Base-by-base conservation (phyloP, 2,113 vertebrate species). In the Halcyon senegalensis region DNA sequence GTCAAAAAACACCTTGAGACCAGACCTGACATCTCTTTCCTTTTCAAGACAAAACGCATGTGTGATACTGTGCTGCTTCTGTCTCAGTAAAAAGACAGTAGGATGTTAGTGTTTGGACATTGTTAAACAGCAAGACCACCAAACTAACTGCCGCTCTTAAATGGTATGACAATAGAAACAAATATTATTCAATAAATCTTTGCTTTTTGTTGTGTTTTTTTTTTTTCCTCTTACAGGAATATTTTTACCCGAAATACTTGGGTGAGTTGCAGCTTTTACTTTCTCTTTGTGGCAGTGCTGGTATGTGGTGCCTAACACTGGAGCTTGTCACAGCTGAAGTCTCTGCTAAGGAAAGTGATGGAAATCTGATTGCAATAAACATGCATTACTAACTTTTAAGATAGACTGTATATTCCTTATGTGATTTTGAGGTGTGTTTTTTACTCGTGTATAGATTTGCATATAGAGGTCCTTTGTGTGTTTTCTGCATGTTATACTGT, bases 161-260 rank as follows among this genome's bases (percentile, higher is more conserved):
- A 66, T 11, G 15, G 18, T 27, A n/a, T 35, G 51, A 89, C 18
- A 44, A 31, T 44, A 51, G 64, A 82, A 92, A 35, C 41, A 68
- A 77, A 20, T 64, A 43, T 41, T 7, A 80, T 39, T 85, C 43
- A 93, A 58, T 94, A 91, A 97, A 96, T 77, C 13, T 39, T 60
- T 84, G 17, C 7, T 10, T 35, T 93, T 72, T 93, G 76, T 85
- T 53, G 51, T 77, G 88, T 74, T 83, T 87, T 83, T 90, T 46
- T 69, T 39, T 90, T 66, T 46, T 63, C 8, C 67, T 84, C 93
- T 82, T 85, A 43, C 97, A 99, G 99, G 98, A 99, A 9, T 99
- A 99, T 96, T 99, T 99, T 97, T 99, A 99, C 91, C 99, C 99
- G 48, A 99, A 98, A 97, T 99, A 99, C 96, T 93, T 98, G 90